Conservation (phyloP, 2,888 invertebrate genomes). For the Heteromurus nitidus region DNA sequence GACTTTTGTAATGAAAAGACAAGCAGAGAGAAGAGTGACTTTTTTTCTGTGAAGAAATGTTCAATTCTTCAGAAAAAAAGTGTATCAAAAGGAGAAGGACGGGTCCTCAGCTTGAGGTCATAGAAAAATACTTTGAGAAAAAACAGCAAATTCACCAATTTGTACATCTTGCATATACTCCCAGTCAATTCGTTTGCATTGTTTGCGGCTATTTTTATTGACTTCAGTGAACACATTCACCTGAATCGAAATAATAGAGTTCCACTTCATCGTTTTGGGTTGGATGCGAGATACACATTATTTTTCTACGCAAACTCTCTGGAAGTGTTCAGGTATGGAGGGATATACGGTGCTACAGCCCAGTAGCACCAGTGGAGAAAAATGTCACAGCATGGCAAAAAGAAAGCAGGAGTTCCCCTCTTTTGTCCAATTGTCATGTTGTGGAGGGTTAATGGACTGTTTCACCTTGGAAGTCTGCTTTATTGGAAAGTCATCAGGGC, state of each 20-base stretch:
- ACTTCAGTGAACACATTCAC: constrained; percentile 38
- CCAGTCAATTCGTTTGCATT: constrained; percentile 52
- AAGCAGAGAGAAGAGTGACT: neutral
- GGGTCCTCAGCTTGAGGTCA: constrained; percentile 52
- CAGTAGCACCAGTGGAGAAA: constrained; percentile 28
- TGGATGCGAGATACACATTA: neutral
- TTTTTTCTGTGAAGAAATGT: constrained; percentile 29
- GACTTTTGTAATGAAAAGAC: neutral
- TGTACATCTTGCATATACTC: constrained; percentile 24
- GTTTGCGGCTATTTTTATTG: constrained; percentile 55
- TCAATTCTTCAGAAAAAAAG: neutral
- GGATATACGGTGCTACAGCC: no score
- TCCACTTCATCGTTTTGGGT: constrained; percentile 50
- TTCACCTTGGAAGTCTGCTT: constrained; percentile 55
- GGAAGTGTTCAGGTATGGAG: no score
- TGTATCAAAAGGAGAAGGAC: constrained; percentile 39
- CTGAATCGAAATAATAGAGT: constrained; percentile 34
- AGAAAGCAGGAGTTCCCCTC: constrained; percentile 7
- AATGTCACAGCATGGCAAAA: constrained; percentile 54
- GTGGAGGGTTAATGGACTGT: constrained; percentile 60
- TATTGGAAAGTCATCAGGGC: constrained; percentile 59
- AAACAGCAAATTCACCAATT: constrained; percentile 41
- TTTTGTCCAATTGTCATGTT: constrained; percentile 45
- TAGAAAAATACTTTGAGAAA: constrained; percentile 1
- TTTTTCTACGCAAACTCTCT: neutral